These are phyloP conservation scores for Montipora efflorescens DNA, from an alignment of 64 coral and sea anemone species.

Conservation along the genomic window DNA sequence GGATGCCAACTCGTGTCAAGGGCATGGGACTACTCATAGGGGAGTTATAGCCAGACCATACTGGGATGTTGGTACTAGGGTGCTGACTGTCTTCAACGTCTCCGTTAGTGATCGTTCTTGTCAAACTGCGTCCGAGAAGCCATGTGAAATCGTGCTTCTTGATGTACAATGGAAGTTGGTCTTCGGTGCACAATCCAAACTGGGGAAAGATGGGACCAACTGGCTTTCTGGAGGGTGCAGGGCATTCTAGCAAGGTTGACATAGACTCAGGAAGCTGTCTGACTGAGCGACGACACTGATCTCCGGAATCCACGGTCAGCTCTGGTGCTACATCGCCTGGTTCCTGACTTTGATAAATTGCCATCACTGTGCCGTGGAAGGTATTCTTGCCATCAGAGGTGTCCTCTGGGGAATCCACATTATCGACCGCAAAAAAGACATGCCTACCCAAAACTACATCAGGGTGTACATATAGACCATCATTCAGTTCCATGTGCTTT, in stretches of 20 bases:
- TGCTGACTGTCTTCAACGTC: neutral
- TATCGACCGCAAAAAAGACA: neutral
- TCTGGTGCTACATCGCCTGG: neutral
- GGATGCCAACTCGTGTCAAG: slow-evolving; percentile 40
- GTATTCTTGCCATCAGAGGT: neutral
- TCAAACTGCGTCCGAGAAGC: slow-evolving; percentile 52
- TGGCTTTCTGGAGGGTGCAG: neutral
- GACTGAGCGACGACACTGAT: slow-evolving; percentile 17
- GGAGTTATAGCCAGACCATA: slow-evolving; percentile 16
- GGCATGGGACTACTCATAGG: slow-evolving; percentile 8
- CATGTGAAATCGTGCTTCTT: slow-evolving; percentile 41
- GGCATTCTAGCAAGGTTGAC: slow-evolving; percentile 28
- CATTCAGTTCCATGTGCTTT: neutral
- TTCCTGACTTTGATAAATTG: neutral
- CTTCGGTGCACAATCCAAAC: slow-evolving; percentile 22
- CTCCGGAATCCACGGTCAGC: neutral
- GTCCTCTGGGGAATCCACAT: neutral
- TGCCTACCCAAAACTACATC: neutral
- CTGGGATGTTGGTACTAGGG: neutral
- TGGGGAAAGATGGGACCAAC: neutral
- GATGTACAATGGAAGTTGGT: slow-evolving; percentile 11
- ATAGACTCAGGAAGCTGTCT: slow-evolving; percentile 63
- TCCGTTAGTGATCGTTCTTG: neutral
- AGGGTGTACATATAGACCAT: neutral
- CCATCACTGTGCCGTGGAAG: neutral